A percentile compares a stretch with the other conserved stretches of the same genome.
Conservation (phyloP, 2,888 invertebrate species). For the Cecidostiba fungosa region DNA sequence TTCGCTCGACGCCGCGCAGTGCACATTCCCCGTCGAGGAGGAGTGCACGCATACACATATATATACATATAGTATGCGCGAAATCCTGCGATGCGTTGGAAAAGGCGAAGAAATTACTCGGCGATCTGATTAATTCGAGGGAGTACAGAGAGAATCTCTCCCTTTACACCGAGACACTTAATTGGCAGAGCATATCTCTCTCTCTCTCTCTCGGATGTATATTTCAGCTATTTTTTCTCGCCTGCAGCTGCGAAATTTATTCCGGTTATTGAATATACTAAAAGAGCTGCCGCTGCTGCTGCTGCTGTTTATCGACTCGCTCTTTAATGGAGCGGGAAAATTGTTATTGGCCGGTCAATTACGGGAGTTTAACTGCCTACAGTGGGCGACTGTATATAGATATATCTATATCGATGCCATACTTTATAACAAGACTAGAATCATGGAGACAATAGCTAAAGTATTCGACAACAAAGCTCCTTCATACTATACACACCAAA, state of each 20-base stretch:
- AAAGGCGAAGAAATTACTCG: neutral
- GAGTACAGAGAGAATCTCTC: neutral
- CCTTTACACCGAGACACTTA: neutral
- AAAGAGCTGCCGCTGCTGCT: neutral
- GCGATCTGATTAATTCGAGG: constrained; percentile 17
- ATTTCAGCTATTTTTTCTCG: neutral
- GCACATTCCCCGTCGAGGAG: neutral
- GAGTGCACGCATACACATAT: neutral
- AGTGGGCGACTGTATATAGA: neutral
- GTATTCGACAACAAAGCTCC: too few relatives aligned
- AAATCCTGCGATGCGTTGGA: neutral
- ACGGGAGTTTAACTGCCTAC: neutral
- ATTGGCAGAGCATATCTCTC: too few relatives aligned
- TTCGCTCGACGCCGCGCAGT: neutral
- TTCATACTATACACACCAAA: neutral
- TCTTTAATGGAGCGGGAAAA: neutral
- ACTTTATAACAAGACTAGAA: too few relatives aligned
- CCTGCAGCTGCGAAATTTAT: neutral
- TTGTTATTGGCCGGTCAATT: neutral
- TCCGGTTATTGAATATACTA: neutral
- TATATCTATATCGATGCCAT: too few relatives aligned
- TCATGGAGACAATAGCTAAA: too few relatives aligned
- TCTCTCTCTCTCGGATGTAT: neutral
- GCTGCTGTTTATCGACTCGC: neutral
- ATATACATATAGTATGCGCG: neutral